Percentiles rank a stretch among this genome's conserved stretches.
These are phyloP conservation scores for Aphelinus atriplicis DNA, from an alignment of 1,140 invertebrate species.

Conservation along the genomic window DNA sequence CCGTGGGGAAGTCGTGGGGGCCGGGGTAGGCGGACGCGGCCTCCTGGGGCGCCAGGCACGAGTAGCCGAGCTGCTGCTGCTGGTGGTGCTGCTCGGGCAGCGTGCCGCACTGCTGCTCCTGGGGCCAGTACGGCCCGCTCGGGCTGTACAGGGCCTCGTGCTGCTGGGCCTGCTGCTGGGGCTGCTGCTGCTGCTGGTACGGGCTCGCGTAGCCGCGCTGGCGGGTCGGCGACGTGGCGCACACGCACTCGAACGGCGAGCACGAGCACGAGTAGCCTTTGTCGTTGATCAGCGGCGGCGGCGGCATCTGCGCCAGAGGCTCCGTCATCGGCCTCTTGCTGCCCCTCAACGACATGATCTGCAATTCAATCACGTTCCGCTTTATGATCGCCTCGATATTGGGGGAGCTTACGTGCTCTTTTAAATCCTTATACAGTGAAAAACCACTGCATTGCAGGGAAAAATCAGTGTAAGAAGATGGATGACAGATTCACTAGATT, in stretches of 20 bases:
- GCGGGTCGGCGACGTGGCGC: conserved; percentile 41
- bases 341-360: conserved; percentile 69
- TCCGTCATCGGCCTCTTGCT: conserved; percentile 63
- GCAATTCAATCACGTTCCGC: too few species aligned
- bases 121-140: conserved; percentile 60
- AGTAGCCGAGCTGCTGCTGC: conserved; percentile 51
- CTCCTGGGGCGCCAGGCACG: conserved; percentile 53
- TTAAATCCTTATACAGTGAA: too few species aligned
- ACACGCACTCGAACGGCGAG: conserved; percentile 74
- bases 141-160: conserved; percentile 12
- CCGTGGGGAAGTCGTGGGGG: conserved; percentile 56
- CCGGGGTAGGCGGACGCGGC: conserved; percentile 48
- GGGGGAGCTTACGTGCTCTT: too few species aligned
- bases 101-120: conserved; percentile 41
- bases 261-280: conserved; percentile 73
- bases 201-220: conserved; percentile 40
- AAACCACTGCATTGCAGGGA: too few species aligned
- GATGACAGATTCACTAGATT: too few species aligned
- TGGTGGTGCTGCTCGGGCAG: conserved; percentile 34
- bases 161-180: conserved; percentile 17
- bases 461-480: too few species aligned
- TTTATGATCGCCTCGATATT: too few species aligned
- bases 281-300: conserved; percentile 69
- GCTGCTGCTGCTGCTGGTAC: conserved; percentile 24
- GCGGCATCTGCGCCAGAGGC: conserved; percentile 61